phyloP scores from a whole-genome alignment of 2,113 vertebrate genomes.

The Corythaeola cristata region DNA sequence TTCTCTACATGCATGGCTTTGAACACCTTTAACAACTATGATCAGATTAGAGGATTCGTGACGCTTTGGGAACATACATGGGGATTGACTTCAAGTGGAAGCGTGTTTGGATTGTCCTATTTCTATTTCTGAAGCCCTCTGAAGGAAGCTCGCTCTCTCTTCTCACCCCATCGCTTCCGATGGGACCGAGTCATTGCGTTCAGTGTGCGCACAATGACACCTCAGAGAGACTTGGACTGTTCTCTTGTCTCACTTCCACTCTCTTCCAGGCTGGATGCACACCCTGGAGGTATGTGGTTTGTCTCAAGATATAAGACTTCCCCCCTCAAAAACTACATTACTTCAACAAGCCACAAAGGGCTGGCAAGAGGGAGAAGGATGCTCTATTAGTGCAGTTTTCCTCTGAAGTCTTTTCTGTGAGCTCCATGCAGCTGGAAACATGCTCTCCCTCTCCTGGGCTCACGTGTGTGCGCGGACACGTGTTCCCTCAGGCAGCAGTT shows the following conservation, averaged over 20 bases:
- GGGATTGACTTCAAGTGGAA: constrained; percentile 32
- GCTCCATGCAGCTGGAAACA: constrained; percentile 15
- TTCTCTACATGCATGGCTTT: not conserved
- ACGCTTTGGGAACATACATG: not conserved
- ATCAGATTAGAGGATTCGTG: not conserved
- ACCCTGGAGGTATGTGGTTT: constrained; percentile 71
- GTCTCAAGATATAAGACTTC: constrained; percentile 71
- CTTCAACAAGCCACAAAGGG: constrained; percentile 54
- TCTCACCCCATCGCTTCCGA: constrained; percentile 69
- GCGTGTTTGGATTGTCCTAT: constrained; percentile 1
- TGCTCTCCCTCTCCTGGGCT: not conserved
- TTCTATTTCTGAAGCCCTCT: constrained; percentile 56
- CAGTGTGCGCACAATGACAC: constrained; percentile 16
- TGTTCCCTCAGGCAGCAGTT: not conserved
- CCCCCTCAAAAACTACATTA: constrained; percentile 51
- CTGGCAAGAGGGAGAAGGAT: constrained; percentile 32
- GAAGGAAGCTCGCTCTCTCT: constrained; percentile 34
- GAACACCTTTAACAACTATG: not conserved
- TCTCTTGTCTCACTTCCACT: constrained; percentile 67
- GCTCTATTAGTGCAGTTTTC: constrained; percentile 11
- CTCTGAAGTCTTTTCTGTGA: not conserved
- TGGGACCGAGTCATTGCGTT: constrained; percentile 44
- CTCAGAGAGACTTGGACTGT: constrained; percentile 63
- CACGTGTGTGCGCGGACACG: rapidly evolving
- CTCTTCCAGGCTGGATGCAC: constrained; percentile 62